Percentiles rank a stretch among this genome's conserved stretches.
phyloP scores from a whole-genome alignment of 2,888 invertebrate genomes.

The Eilema griseolum region DNA sequence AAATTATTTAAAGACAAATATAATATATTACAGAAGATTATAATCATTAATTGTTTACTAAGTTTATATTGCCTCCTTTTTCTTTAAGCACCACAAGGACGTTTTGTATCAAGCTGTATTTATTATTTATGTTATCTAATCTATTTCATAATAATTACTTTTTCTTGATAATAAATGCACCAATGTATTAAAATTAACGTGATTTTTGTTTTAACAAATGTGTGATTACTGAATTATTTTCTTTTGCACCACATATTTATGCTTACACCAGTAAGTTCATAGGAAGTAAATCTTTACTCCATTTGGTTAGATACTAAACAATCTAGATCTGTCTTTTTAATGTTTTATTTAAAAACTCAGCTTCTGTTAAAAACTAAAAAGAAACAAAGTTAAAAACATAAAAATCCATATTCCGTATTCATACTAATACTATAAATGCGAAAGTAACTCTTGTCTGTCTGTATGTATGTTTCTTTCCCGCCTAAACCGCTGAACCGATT shows the following conservation, averaged over 20 bases:
- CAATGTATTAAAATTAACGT: neutral
- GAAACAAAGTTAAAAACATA: no score
- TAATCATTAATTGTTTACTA: neutral
- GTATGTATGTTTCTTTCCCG: no score
- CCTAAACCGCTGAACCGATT: no score
- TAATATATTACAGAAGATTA: neutral
- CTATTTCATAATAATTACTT: constrained; percentile 20
- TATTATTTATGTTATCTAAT: constrained; percentile 27
- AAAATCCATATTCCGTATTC: no score
- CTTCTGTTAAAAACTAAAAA: no score
- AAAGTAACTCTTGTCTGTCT: no score
- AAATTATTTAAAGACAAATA: no score
- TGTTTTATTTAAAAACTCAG: no score
- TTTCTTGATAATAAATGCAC: constrained; percentile 27
- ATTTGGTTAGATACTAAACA: no score
- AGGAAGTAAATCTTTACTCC: neutral
- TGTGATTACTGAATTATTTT: neutral
- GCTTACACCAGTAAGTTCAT: neutral
- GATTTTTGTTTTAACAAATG: neutral
- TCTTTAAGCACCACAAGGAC: constrained; percentile 11
- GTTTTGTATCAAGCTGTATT: constrained; percentile 18
- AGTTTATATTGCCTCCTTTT: constrained; percentile 2
- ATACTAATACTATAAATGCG: no score
- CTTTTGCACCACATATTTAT: neutral
- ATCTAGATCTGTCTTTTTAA: no score